These are phyloP conservation scores for Micromussa lordhowensis DNA, from an alignment of 92 coral and sea anemone species.

Conservation along the genomic window DNA sequence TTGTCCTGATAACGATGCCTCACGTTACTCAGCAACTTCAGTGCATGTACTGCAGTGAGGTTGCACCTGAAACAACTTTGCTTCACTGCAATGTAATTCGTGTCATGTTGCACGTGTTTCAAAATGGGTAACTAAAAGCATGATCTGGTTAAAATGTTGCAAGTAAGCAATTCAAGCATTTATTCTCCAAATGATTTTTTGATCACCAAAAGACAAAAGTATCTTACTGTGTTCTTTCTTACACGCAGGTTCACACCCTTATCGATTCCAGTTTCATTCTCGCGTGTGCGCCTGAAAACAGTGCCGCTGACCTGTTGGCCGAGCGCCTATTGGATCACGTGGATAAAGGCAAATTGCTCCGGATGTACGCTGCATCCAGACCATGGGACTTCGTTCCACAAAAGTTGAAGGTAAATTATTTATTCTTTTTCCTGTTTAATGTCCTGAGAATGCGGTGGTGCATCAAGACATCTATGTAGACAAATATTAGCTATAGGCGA, in stretches of 20 bases:
- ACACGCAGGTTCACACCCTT: slow-evolving; percentile 50
- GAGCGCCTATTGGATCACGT: slow-evolving; percentile 70
- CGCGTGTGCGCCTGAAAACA: slow-evolving; percentile 85
- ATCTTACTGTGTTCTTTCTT: not conserved
- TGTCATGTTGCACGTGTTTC: too few relatives aligned
- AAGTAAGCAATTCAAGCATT: too few relatives aligned
- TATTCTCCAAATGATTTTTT: too few relatives aligned
- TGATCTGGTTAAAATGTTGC: too few relatives aligned
- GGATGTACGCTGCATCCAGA: slow-evolving; percentile 82
- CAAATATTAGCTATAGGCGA: too few relatives aligned
- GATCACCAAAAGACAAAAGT: not conserved
- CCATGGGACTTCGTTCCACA: slow-evolving; percentile 75
- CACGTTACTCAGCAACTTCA: too few relatives aligned
- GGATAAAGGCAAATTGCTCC: slow-evolving; percentile 58
- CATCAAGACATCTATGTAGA: not conserved
- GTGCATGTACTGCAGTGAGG: too few relatives aligned
- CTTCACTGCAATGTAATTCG: too few relatives aligned
- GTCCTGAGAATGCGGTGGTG: not conserved
- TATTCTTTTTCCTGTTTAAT: not conserved
- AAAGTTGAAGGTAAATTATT: slow-evolving; percentile 14
- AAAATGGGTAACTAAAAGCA: too few relatives aligned
- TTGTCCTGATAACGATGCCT: too few relatives aligned
- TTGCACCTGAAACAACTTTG: too few relatives aligned
- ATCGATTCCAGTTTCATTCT: slow-evolving; percentile 60
- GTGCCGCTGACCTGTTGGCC: slow-evolving; percentile 81